Base-by-base conservation (phyloP, 1,140 invertebrate genomes). In the Heliconius melpomene region DNA sequence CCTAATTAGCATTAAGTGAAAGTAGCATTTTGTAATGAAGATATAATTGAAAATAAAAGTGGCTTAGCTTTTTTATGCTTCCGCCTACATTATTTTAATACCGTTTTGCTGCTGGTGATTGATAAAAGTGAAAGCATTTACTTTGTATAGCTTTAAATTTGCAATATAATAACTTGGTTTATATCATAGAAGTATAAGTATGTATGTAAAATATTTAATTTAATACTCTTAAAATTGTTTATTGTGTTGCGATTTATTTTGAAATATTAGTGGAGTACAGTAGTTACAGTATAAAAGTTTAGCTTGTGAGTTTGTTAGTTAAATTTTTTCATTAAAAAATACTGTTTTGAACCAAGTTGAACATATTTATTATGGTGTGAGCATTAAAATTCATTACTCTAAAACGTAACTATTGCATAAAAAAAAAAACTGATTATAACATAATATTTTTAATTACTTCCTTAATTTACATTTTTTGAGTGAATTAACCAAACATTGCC, bases 41-140 rank as follows among this genome's bases (percentile, higher is more conserved):
- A 76, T 50, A 38, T 71, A 76, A 50, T 50, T 70, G 57, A 77
- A 77, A 77, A 50, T 20, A 76, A 70, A 46, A 66, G 75, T 76
- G 9, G 36, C 26, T 70, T 70, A 46, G 38, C 23, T 26, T 72
- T 72, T 72, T 38, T 60, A 16, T 16, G 9, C 9, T 60, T n/a
- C 26, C 20, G 9, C n/a, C 57, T 60, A 23, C 20, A 7, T 60
- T 60, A 60, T 60, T 23, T 23, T 11, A 9, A 60, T 60, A 23
- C 20, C 9, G 8, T 29, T 29, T 66, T 66, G 23, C 60, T 66
- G 26, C 26, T 66, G 60, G 9, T 26, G 23, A 23, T 29, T 29
- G 23, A 66, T 66, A 26, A 66, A 66, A 66, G 9, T 26, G 26
- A 26, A 60, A 60, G 7, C 54, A 60, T 66, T 66, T n/a, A 11